A percentile compares a stretch with the other conserved stretches of the same genome.
Conservation (phyloP, 2,113 vertebrate species). For the Toxotes chatareus region DNA sequence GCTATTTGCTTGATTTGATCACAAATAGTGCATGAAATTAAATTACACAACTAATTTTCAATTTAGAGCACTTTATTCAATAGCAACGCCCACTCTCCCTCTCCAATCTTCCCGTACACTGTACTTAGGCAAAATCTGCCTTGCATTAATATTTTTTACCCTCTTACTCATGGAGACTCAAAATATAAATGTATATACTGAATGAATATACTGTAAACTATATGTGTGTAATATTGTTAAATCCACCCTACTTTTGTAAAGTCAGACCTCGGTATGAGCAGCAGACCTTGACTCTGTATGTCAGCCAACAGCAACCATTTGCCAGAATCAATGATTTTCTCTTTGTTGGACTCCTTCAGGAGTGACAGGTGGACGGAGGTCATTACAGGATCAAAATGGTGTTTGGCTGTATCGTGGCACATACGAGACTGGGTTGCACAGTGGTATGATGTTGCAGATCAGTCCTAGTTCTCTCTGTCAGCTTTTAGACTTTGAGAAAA, state of each 20-base stretch:
- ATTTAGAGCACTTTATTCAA: slow-evolving; percentile 68
- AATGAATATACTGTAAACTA: neutral
- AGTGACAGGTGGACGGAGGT: slow-evolving; percentile 43
- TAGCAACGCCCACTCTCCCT: slow-evolving; percentile 52
- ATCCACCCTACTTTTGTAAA: slow-evolving; percentile 17
- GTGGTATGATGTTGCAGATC: slow-evolving; percentile 29
- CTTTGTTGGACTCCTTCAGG: slow-evolving; percentile 26
- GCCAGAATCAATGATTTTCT: slow-evolving; percentile 44
- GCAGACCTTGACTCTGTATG: slow-evolving; percentile 22
- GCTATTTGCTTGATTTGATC: slow-evolving; percentile 75
- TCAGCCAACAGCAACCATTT: slow-evolving; percentile 22
- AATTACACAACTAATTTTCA: slow-evolving; percentile 74
- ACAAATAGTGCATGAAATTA: slow-evolving; percentile 79
- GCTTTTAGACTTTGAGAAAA: slow-evolving; percentile 52
- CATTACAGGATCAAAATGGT: slow-evolving; percentile 34
- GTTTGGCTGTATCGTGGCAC: slow-evolving; percentile 23
- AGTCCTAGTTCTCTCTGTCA: slow-evolving; percentile 26
- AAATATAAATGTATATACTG: too few relatives aligned
- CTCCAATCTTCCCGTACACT: slow-evolving; percentile 42
- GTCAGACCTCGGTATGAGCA: neutral
- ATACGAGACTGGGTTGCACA: neutral
- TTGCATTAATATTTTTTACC: slow-evolving; percentile 16
- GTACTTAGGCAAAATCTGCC: slow-evolving; percentile 19
- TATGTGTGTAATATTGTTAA: neutral
- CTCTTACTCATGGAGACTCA: slow-evolving; percentile 4